These are phyloP conservation scores for Cylindroiulus punctatus DNA, from an alignment of 2,888 invertebrate genomes.

Conservation along the genomic window DNA sequence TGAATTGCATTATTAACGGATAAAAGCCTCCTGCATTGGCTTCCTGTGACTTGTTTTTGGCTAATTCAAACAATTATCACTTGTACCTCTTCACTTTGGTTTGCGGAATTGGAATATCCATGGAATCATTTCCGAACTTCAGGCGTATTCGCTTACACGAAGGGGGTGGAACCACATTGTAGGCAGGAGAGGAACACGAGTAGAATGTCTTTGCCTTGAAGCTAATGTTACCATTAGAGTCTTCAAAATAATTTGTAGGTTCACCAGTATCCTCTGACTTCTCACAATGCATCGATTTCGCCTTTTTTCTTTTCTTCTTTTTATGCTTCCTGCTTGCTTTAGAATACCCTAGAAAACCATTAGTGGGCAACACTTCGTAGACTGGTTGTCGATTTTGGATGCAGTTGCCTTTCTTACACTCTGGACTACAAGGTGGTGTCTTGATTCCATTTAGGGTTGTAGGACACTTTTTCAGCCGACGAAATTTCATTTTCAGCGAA, in stretches of 20 bases:
- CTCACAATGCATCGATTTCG: background rate
- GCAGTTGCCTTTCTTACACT: conserved; percentile 73
- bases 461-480: conserved; percentile 84
- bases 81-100: conserved; percentile 52
- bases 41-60: background rate
- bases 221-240: conserved; percentile 63
- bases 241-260: background rate
- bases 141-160: conserved; percentile 86
- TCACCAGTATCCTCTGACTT: background rate
- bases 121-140: conserved; percentile 88
- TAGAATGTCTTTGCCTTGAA: conserved; percentile 64
- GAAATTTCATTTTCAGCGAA: conserved; percentile 79
- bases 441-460: background rate
- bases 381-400: conserved; percentile 54
- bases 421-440: conserved; percentile 85
- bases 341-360: conserved; percentile 1
- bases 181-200: conserved; percentile 44
- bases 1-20: background rate
- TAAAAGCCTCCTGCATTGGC: background rate
- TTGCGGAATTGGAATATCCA: conserved; percentile 84
- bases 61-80: conserved; percentile 37
- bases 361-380: conserved; percentile 79
- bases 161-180: conserved; percentile 64
- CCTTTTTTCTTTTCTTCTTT: conserved; percentile 55
- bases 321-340: conserved; percentile 46